Conservation (phyloP, 92 coral and sea anemone genomes). For the Porites rus region DNA sequence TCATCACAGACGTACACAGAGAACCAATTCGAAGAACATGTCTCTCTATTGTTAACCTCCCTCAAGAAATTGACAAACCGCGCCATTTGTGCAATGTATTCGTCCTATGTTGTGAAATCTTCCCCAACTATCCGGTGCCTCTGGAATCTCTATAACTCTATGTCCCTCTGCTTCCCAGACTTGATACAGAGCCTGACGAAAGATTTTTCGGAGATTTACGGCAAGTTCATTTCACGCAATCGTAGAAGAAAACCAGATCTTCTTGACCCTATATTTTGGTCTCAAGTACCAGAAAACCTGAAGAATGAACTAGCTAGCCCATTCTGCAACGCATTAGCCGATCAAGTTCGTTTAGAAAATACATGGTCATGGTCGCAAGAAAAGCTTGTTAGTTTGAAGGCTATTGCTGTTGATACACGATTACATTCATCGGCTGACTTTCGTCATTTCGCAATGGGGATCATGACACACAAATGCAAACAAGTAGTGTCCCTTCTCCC, state of each 20-base stretch:
- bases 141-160: conserved; percentile 38
- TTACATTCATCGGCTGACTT: conserved; percentile 31
- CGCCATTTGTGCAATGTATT: neutral
- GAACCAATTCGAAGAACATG: conserved; percentile 14
- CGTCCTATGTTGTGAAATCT: neutral
- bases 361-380: neutral
- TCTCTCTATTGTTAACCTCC: neutral
- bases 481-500: neutral
- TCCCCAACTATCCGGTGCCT: conserved; percentile 47
- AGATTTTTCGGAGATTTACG: conserved; percentile 16
- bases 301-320: conserved; percentile 50
- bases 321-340: conserved; percentile 41
- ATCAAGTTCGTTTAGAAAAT: conserved; percentile 21
- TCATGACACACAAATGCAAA: neutral
- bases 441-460: neutral
- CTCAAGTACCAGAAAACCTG: conserved; percentile 52
- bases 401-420: conserved; percentile 38
- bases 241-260: conserved; percentile 56
- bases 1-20: neutral
- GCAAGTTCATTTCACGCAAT: conserved; percentile 11
- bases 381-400: conserved; percentile 21
- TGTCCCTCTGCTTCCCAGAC: neutral
- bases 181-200: neutral
- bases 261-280: conserved; percentile 57
- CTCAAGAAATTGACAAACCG: neutral